phyloP scores from a whole-genome alignment of 2,797 vertebrate species.

The Ctenopoma multispine region DNA sequence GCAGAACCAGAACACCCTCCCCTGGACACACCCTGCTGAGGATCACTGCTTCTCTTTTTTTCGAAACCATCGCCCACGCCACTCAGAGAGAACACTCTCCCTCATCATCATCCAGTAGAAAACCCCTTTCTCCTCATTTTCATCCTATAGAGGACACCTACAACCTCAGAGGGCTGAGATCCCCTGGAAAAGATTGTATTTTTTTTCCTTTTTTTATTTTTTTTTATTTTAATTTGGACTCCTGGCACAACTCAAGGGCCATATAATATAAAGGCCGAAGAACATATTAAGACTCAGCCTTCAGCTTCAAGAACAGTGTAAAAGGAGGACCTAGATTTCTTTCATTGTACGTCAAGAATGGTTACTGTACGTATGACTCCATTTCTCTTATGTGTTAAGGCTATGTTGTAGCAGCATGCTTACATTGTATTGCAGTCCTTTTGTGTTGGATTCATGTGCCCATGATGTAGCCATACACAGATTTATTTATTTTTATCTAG shows the following conservation, averaged over 20 bases:
- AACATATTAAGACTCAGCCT: conserved; percentile 66
- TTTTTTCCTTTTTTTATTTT: conserved; percentile 83
- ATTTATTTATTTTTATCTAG: conserved; percentile 19
- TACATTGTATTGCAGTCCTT: conserved; percentile 22
- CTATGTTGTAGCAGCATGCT: conserved; percentile 52
- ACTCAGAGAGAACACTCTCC: conserved; percentile 86
- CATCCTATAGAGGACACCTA: conserved; percentile 86
- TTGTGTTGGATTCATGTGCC: conserved; percentile 54
- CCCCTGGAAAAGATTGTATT: conserved; percentile 80
- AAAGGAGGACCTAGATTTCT: conserved; percentile 87
- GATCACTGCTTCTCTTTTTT: conserved; percentile 86
- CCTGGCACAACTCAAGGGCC: conserved; percentile 61
- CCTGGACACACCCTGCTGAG: conserved; percentile 90
- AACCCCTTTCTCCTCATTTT: conserved; percentile 85
- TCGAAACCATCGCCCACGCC: conserved; percentile 86
- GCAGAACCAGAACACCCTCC: conserved; percentile 86
- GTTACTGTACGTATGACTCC: conserved; percentile 89
- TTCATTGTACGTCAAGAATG: conserved; percentile 89
- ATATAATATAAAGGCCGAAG: conserved; percentile 71
- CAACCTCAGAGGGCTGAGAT: conserved; percentile 84
- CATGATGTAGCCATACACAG: conserved; percentile 44
- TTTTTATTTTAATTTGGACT: conserved; percentile 82
- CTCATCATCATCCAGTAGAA: conserved; percentile 85
- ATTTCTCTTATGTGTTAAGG: conserved; percentile 62
- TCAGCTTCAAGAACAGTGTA: conserved; percentile 81